phyloP scores from a whole-genome alignment of 2,888 invertebrate genomes.

The Dascillus cervinus region DNA sequence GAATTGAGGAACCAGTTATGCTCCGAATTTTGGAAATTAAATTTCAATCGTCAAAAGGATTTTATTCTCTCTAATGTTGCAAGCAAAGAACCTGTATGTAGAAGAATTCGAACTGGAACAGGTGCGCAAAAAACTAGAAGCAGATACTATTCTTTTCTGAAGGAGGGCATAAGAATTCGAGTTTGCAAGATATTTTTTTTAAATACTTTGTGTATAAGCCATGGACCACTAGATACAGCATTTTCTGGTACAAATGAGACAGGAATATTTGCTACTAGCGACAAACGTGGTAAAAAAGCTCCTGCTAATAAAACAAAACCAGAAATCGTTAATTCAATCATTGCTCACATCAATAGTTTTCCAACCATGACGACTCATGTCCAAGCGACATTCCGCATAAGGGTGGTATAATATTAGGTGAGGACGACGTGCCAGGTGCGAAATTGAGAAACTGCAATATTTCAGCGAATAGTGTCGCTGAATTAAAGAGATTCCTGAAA shows the following conservation, averaged over 20 bases:
- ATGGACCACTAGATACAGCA: conserved; percentile 2
- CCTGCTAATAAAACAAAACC: conserved; percentile 1
- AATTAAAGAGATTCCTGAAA: too few relatives aligned
- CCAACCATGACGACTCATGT: not conserved
- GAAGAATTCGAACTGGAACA: conserved; percentile 1
- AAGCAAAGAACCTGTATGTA: not conserved
- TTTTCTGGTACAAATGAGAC: not conserved
- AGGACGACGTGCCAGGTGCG: too few relatives aligned
- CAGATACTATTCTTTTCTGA: conserved; percentile 1
- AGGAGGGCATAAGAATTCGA: conserved; percentile 1
- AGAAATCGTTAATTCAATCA: not conserved
- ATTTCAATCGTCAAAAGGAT: conserved; percentile 5
- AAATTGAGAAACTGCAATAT: too few relatives aligned
- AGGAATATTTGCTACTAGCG: not conserved
- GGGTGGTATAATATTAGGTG: too few relatives aligned
- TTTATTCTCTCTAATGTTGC: conserved; percentile 1
- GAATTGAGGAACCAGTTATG: conserved; percentile 1
- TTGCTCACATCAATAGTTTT: conserved; percentile 1
- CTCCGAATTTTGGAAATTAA: conserved; percentile 1
- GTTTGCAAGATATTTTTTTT: conserved; percentile 3
- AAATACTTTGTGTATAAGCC: conserved; percentile 3
- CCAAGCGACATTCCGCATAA: too few relatives aligned
- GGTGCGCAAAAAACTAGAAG: not conserved
- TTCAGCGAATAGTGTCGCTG: too few relatives aligned
- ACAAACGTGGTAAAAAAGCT: conserved; percentile 2